phyloP scores from a whole-genome alignment of 1,140 invertebrate species.

The Streblospio benedicti region DNA sequence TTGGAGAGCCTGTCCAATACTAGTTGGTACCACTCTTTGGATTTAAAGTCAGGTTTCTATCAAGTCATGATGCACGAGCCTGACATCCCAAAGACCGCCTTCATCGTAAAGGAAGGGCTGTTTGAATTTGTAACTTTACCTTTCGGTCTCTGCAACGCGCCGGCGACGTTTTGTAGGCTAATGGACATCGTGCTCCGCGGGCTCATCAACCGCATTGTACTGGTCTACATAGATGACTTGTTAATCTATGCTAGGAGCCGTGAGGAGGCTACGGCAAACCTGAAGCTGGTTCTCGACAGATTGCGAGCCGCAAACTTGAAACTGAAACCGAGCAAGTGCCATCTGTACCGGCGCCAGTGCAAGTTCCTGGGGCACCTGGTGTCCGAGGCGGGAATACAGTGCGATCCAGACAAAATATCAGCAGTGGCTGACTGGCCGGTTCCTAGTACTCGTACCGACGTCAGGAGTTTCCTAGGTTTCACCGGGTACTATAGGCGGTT shows the following conservation, averaged over 20 bases:
- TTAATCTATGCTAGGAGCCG: slow-evolving; percentile 21
- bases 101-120: neutral
- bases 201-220: neutral
- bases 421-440: slow-evolving; percentile 5
- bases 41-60: neutral
- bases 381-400: slow-evolving; percentile 10
- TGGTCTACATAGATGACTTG: slow-evolving; percentile 12
- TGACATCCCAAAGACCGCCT: slow-evolving; percentile 2
- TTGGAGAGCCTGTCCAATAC: neutral
- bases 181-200: slow-evolving; percentile 6
- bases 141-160: slow-evolving; percentile 7
- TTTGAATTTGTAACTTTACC: slow-evolving; percentile 2
- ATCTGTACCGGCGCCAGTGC: slow-evolving; percentile 26
- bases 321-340: slow-evolving; percentile 45
- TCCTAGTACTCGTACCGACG: slow-evolving; percentile 11
- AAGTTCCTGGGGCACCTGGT: slow-evolving; percentile 39
- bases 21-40: neutral
- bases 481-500: slow-evolving; percentile 15
- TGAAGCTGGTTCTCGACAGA: slow-evolving; percentile 36
- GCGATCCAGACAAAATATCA: slow-evolving; percentile 16
- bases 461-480: slow-evolving; percentile 18
- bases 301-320: slow-evolving; percentile 42
- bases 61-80: neutral
- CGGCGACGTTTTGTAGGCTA: neutral
- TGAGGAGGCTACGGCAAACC: slow-evolving; percentile 40